Percentiles rank a stretch among this genome's conserved stretches.
Evolutionary conservation across 2,797 vertebrate genomes (phyloP).

Genomic region (Liasis olivaceus): DNA sequence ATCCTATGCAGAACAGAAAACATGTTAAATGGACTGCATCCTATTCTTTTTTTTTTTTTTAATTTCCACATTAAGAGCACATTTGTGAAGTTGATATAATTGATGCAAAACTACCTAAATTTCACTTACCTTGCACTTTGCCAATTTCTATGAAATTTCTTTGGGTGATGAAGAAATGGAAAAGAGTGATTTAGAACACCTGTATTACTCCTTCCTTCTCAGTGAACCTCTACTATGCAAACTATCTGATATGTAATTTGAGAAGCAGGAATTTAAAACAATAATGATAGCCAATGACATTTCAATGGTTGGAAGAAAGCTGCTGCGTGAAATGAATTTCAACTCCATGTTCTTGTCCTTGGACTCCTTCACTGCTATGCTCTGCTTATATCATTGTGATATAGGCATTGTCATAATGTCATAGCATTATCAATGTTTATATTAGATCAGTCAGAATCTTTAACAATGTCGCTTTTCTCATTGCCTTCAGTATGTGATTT

Average conservation of each 20-base stretch:
- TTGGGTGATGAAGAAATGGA: neutral
- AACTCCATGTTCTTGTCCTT: neutral
- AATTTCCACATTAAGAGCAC: neutral
- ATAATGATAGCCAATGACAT: slow-evolving; percentile 15
- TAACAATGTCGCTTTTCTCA: neutral
- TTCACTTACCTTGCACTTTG: neutral
- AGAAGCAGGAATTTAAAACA: neutral
- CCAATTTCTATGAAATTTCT: neutral
- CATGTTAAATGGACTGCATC: neutral
- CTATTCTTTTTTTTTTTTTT: neutral
- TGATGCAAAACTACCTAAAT: neutral
- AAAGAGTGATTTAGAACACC: neutral
- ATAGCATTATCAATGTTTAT: neutral
- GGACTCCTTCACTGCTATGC: neutral
- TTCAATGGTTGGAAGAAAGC: neutral
- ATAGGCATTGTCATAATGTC: neutral
- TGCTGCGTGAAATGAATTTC: neutral
- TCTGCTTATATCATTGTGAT: neutral
- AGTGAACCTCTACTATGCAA: neutral
- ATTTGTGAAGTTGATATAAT: neutral
- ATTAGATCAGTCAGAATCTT: neutral
- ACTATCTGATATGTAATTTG: neutral
- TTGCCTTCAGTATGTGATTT: neutral
- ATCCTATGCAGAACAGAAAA: neutral
- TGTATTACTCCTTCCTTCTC: neutral